Conservation (phyloP, 2,797 vertebrate genomes). For the Dendrocincla tyrannina region DNA sequence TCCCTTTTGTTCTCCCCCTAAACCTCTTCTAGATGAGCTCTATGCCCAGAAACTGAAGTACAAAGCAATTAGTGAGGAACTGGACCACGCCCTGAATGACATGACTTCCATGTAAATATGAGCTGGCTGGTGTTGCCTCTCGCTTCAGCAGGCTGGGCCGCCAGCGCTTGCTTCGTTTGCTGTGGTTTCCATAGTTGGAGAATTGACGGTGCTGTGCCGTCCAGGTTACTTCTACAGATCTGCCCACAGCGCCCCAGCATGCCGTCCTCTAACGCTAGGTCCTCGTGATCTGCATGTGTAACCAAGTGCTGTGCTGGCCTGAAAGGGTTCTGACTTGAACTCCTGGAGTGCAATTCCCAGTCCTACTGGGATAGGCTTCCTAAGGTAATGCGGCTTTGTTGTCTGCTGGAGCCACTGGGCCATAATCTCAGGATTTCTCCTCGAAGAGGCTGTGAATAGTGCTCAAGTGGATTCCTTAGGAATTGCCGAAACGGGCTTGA, state of each 20-base stretch:
- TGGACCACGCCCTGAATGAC: constrained; percentile 99
- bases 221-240: constrained; percentile 61
- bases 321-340: neutral
- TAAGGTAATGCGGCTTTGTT: neutral
- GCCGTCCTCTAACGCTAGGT: neutral
- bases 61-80: constrained; percentile 99
- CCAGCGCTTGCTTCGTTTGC: constrained; percentile 62
- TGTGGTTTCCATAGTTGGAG: constrained; percentile 8
- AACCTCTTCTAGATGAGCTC: constrained; percentile 91
- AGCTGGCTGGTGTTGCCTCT: constrained; percentile 62
- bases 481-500: neutral
- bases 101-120: constrained; percentile 98
- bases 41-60: constrained; percentile 99
- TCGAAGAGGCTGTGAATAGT: neutral
- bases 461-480: neutral
- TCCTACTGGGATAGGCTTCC: neutral
- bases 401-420: neutral
- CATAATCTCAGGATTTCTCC: neutral
- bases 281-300: constrained; percentile 41
- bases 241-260: neutral
- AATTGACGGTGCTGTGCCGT: neutral
- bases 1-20: constrained; percentile 56
- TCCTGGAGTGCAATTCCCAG: neutral
- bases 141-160: constrained; percentile 41
- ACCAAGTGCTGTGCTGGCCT: constrained; percentile 12